A percentile compares a stretch with the other conserved stretches of the same genome.
These are phyloP conservation scores for Drosophila nasuta DNA, from an alignment of 1,140 invertebrate species.

Conservation along the genomic window DNA sequence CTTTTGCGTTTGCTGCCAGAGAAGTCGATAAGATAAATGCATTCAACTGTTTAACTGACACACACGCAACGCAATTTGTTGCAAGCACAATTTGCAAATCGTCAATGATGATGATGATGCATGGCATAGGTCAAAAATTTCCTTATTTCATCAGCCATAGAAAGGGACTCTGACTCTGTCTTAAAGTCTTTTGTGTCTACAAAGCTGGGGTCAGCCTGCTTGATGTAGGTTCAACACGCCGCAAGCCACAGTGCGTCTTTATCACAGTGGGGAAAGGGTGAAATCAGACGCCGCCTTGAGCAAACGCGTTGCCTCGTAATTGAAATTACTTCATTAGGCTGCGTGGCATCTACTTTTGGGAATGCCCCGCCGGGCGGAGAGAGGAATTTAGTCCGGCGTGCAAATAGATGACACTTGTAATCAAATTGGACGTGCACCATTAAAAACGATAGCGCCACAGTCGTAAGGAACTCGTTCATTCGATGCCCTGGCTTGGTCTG, in stretches of 20 bases:
- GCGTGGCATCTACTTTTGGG: slow-evolving; percentile 38
- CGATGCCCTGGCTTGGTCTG: slow-evolving; percentile 8
- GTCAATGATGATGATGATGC: background rate
- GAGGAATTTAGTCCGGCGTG: slow-evolving; percentile 26
- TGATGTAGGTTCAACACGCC: slow-evolving; percentile 60
- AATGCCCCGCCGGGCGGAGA: background rate
- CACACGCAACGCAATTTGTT: slow-evolving; percentile 33
- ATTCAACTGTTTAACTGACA: slow-evolving; percentile 47
- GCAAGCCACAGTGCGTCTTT: slow-evolving; percentile 15
- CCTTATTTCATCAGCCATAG: background rate
- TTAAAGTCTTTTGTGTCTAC: background rate
- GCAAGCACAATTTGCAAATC: slow-evolving; percentile 24
- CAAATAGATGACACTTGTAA: slow-evolving; percentile 78
- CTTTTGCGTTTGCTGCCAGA: slow-evolving; percentile 22
- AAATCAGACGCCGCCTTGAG: slow-evolving; percentile 25
- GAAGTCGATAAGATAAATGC: slow-evolving; percentile 67
- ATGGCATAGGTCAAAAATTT: slow-evolving; percentile 3
- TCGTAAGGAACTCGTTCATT: slow-evolving; percentile 15
- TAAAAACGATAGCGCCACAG: slow-evolving; percentile 67
- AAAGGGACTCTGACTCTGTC: slow-evolving; percentile 15
- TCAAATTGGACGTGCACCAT: slow-evolving; percentile 80
- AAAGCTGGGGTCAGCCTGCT: background rate
- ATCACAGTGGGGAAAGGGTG: background rate
- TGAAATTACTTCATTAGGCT: slow-evolving; percentile 76
- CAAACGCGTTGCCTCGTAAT: slow-evolving; percentile 39